phyloP scores from a whole-genome alignment of 2,113 vertebrate genomes.

The Tinamus guttatus region DNA sequence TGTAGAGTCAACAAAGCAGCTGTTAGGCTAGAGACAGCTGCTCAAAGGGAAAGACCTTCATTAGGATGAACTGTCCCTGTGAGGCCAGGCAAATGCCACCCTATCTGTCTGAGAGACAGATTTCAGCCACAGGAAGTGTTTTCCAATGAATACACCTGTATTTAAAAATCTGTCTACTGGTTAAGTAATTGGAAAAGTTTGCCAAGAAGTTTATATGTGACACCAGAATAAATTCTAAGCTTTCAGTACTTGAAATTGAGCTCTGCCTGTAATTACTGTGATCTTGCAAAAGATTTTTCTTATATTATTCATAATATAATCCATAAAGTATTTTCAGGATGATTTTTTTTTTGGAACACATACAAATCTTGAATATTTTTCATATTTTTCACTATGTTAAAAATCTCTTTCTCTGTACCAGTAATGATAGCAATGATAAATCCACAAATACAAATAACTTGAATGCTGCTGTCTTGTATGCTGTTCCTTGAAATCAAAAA shows the following conservation, averaged over 20 bases:
- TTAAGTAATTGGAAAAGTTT: neutral
- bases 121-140: neutral
- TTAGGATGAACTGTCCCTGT: neutral
- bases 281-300: neutral
- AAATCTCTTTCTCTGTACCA: neutral
- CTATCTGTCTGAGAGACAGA: neutral
- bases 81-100: neutral
- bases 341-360: neutral
- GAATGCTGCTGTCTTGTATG: neutral
- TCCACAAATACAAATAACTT: neutral
- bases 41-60: neutral
- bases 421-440: neutral
- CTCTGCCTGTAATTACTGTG: neutral
- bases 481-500: neutral
- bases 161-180: neutral
- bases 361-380: neutral
- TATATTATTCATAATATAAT: neutral
- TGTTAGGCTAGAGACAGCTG: neutral
- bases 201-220: neutral
- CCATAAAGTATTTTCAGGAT: neutral
- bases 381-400: neutral
- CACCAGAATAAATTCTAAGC: neutral
- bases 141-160: neutral
- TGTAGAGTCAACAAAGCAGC: neutral
- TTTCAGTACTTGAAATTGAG: neutral